Conservation (phyloP, 2,888 invertebrate genomes). For the Sericinus montela region DNA sequence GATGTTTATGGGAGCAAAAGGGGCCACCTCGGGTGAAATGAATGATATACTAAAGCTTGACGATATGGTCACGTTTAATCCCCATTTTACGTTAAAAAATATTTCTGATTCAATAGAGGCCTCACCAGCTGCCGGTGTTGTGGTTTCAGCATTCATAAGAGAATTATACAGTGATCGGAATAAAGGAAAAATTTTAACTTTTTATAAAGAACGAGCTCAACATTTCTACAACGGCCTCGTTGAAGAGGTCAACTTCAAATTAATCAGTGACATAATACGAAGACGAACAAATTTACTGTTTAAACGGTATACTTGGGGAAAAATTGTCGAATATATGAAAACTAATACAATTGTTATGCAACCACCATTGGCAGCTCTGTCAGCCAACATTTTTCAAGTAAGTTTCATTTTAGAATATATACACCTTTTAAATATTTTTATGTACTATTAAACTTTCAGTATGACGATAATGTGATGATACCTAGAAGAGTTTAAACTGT, state of each 20-base stretch:
- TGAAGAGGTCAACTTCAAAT: constrained; percentile 90
- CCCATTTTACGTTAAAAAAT: constrained; percentile 91
- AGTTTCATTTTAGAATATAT: constrained; percentile 27
- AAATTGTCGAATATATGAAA: constrained; percentile 86
- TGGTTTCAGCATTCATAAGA: constrained; percentile 88
- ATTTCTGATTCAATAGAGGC: constrained; percentile 89
- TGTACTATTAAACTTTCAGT: too few relatives aligned
- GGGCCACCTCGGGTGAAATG: constrained; percentile 93
- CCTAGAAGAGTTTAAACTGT: too few relatives aligned
- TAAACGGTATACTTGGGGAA: constrained; percentile 87
- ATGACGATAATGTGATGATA: too few relatives aligned
- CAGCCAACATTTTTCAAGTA: constrained; percentile 89
- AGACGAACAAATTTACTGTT: constrained; percentile 89
- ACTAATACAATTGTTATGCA: constrained; percentile 85
- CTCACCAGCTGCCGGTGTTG: constrained; percentile 84
- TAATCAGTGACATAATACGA: constrained; percentile 90
- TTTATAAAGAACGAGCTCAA: constrained; percentile 92
- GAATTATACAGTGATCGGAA: constrained; percentile 90
- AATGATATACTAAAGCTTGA: constrained; percentile 91
- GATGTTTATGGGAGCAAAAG: constrained; percentile 93
- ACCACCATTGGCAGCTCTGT: constrained; percentile 88
- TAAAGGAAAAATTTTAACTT: constrained; percentile 89
- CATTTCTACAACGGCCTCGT: constrained; percentile 93
- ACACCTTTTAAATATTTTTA: background rate
- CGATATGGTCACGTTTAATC: constrained; percentile 94